These are phyloP conservation scores for Orchestia grillus DNA, from an alignment of 1,140 invertebrate genomes.

Conservation along the genomic window DNA sequence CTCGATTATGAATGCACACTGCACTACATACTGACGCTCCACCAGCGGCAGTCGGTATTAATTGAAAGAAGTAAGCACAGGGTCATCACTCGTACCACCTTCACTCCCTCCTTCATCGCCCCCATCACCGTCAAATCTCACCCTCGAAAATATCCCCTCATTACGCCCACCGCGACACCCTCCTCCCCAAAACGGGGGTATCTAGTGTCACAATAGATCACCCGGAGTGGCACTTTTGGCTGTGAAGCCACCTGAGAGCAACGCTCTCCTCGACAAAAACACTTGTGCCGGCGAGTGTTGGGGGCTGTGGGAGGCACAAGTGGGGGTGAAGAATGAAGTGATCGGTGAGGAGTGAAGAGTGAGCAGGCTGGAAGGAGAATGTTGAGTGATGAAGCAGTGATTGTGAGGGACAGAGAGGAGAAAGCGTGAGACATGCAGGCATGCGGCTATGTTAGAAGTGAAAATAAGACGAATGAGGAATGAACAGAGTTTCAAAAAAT, in stretches of 20 bases:
- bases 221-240: slow-evolving; percentile 43
- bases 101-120: neutral
- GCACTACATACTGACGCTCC: neutral
- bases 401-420: neutral
- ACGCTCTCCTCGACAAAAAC: neutral
- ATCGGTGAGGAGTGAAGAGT: neutral
- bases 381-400: neutral
- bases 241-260: neutral
- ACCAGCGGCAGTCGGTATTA: neutral
- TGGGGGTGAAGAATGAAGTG: neutral
- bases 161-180: neutral
- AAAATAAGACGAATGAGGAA: neutral
- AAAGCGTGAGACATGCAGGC: neutral
- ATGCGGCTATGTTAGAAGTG: neutral
- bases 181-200: neutral
- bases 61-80: neutral
- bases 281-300: neutral
- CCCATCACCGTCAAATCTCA: neutral
- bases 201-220: slow-evolving; percentile 28
- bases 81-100: neutral
- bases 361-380: neutral
- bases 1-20: neutral
- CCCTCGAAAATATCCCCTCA: neutral
- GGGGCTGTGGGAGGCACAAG: neutral
- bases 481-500: neutral